Evolutionary conservation across 2,113 vertebrate species (phyloP).

Genomic region (Cryptomyrus ogoouensis): DNA sequence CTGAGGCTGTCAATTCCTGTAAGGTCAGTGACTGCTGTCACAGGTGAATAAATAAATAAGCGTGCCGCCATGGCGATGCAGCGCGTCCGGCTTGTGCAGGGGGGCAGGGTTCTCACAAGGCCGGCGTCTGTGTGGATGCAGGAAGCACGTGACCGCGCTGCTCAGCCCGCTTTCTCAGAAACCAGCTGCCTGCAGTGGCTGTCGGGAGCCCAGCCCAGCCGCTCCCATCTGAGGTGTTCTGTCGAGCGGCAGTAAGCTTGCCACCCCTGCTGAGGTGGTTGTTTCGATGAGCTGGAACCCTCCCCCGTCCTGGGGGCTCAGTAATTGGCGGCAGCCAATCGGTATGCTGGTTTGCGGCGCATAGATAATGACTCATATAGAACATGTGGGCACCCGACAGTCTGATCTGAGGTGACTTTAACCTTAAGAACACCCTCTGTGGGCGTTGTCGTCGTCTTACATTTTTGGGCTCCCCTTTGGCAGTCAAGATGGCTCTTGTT

Average conservation of each 20-base stretch:
- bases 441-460: background rate
- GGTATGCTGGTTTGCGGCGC: background rate
- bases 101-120: background rate
- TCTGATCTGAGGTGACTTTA: background rate
- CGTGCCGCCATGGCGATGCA: background rate
- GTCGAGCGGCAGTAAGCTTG: background rate
- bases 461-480: background rate
- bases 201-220: background rate
- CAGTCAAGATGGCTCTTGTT: conserved; percentile 1
- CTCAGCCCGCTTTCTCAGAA: background rate
- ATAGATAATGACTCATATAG: background rate
- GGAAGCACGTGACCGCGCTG: background rate
- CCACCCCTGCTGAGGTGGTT: background rate
- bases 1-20: background rate
- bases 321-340: background rate
- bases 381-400: background rate
- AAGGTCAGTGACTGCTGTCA: background rate
- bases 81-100: background rate
- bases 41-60: background rate
- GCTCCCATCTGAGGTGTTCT: background rate
- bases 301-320: background rate
- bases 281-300: conserved; percentile 4
- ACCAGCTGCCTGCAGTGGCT: background rate
- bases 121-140: background rate
- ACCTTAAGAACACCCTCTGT: background rate